A percentile compares a stretch with the other conserved stretches of the same genome.
Evolutionary conservation across 2,797 vertebrate species (phyloP).

Genomic region (Mareca penelope): DNA sequence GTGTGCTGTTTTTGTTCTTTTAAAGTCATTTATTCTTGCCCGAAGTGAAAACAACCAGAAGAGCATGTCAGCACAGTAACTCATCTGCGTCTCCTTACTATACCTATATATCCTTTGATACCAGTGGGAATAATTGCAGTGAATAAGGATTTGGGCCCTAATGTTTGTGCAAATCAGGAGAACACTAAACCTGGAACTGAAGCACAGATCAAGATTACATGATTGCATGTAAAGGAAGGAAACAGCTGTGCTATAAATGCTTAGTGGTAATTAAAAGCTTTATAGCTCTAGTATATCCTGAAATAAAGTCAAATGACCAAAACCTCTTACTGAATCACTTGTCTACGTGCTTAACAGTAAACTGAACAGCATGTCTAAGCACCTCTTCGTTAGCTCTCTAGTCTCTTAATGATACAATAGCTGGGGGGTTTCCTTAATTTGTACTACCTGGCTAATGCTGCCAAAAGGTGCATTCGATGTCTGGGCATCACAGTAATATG

Average conservation of each 20-base stretch:
- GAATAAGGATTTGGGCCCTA: background rate
- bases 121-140: background rate
- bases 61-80: background rate
- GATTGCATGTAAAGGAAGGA: background rate
- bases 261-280: background rate
- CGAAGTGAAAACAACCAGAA: background rate
- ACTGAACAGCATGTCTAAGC: background rate
- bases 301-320: background rate
- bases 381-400: background rate
- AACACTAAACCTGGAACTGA: background rate
- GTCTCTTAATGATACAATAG: background rate
- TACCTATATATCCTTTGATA: background rate
- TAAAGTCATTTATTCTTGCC: background rate
- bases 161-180: background rate
- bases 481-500: accelerated
- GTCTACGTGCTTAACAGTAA: background rate
- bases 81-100: background rate
- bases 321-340: background rate
- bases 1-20: background rate
- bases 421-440: background rate
- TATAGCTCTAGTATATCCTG: background rate
- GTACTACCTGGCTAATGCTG: background rate
- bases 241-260: background rate
- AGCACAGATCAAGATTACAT: background rate
- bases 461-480: accelerated